Evolutionary conservation across 2,113 vertebrate genomes (phyloP).

Genomic region (Heterocephalus glaber): DNA sequence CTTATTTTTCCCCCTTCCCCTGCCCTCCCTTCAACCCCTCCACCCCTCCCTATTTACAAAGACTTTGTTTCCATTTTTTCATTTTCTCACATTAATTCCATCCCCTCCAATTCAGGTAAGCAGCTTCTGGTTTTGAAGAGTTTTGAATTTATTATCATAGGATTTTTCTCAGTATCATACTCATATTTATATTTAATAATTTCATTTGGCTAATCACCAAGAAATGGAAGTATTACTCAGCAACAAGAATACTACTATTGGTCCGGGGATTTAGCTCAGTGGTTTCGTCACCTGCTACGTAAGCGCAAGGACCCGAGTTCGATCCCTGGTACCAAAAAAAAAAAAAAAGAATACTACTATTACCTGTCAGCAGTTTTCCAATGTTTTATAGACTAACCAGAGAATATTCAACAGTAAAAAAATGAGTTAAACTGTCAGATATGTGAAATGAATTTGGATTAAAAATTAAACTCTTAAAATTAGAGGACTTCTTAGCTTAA

Average conservation of each 20-base stretch:
- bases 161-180: too few species aligned
- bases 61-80: too few species aligned
- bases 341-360: background rate
- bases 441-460: background rate
- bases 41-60: too few species aligned
- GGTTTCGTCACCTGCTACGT: too few species aligned
- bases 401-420: background rate
- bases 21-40: too few species aligned
- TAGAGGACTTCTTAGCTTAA: background rate
- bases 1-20: too few species aligned
- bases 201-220: background rate
- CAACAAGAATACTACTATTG: too few species aligned
- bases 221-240: background rate
- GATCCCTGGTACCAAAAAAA: too few species aligned
- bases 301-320: too few species aligned
- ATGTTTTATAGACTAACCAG: background rate
- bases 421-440: background rate
- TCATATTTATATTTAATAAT: slow-evolving; percentile 45
- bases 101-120: background rate
- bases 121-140: slow-evolving; percentile 4
- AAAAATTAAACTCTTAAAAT: background rate
- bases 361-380: slow-evolving; percentile 30
- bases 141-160: slow-evolving; percentile 24
- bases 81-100: too few species aligned
- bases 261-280: too few species aligned